Base-by-base conservation (phyloP, 2,797 vertebrate species). In the Anguilla obscura region DNA sequence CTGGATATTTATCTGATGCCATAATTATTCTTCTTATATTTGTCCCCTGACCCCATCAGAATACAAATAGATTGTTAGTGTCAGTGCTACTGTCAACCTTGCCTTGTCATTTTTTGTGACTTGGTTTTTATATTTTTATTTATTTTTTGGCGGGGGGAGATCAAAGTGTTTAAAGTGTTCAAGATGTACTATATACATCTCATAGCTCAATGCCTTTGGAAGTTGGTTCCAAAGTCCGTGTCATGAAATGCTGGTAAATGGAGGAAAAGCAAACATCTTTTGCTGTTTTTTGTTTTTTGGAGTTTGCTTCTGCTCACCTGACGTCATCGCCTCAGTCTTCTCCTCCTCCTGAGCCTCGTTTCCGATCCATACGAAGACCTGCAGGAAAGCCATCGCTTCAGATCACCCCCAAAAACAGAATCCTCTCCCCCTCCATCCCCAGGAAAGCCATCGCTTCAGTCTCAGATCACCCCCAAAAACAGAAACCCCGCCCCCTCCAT, bases 311-410 rank as follows among this genome's bases (percentile, higher is more conserved):
- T 18, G 45, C n/a, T 93, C 92, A 99, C 99, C 98, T 50, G 98
- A 99, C 18, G 96, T 79, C 94, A 97, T 89, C 0, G 98, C 97
- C 91, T 99, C 98, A 0, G 96, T 97, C 96, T 99, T 99, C 90
- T 99, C 98, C 48, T 99, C 98, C 86, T 99, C 98, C 0, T 97
- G 97, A 80, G 99, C 98, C 63, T 99, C 98, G 71, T 97, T 98
- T 90, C 99, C 99, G 66, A 99, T 97, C 99, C 99, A 99, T 89
- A 99, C 97, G 90, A 98, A 99, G 93, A 99, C 97, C 98, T 99
- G 86, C 66, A 91, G 82, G 87, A 84, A 6, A 89, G 90, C n/a
- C 63, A 27, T 10, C 24, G 4, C 21, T 21, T 54, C 52, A 82
- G 30, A 3, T 9, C 52, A 45, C 10, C 3, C 54, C 2, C 71